Percentiles rank a stretch among this genome's conserved stretches.
Evolutionary conservation across 23 tunicate genomes (phyloP).

Genomic region (Halocynthia roretzi): DNA sequence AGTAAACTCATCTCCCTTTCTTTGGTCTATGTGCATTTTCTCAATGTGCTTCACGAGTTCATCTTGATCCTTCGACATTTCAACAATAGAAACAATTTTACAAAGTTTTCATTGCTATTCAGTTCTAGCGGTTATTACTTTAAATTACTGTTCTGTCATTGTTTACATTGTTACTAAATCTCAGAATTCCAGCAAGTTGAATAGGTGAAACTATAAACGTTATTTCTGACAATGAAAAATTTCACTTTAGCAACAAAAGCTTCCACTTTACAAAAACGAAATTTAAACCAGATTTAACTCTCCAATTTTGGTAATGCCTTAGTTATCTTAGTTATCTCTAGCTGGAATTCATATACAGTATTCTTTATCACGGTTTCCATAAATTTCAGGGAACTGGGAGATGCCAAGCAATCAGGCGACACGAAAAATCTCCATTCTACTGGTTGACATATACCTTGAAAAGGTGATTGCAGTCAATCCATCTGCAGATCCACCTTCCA

Average conservation of each 20-base stretch:
- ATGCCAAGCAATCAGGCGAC: no score
- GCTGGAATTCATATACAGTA: no score
- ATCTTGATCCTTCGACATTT: conserved; percentile 51
- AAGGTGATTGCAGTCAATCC: conserved; percentile 69
- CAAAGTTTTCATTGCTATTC: neutral
- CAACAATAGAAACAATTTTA: neutral
- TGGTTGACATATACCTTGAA: conserved; percentile 40
- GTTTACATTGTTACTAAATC: neutral
- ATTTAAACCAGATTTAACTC: no score
- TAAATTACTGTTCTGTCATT: neutral
- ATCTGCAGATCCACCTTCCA: conserved; percentile 60
- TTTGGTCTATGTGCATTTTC: conserved; percentile 82
- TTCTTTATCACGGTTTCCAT: no score
- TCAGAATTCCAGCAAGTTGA: neutral
- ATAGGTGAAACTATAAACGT: neutral
- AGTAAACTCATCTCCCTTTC: conserved; percentile 87
- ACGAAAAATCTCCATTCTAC: neutral
- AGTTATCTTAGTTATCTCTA: no score
- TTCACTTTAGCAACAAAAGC: no score
- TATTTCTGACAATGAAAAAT: no score
- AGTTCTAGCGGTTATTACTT: neutral
- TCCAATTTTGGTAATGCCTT: no score
- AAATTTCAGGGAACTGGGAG: no score
- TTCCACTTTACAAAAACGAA: no score
- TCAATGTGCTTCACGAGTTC: conserved; percentile 85